Percentiles rank a stretch among this genome's conserved stretches.
phyloP scores from a whole-genome alignment of 2,113 vertebrate genomes.

The Shinisaurus crocodilurus region DNA sequence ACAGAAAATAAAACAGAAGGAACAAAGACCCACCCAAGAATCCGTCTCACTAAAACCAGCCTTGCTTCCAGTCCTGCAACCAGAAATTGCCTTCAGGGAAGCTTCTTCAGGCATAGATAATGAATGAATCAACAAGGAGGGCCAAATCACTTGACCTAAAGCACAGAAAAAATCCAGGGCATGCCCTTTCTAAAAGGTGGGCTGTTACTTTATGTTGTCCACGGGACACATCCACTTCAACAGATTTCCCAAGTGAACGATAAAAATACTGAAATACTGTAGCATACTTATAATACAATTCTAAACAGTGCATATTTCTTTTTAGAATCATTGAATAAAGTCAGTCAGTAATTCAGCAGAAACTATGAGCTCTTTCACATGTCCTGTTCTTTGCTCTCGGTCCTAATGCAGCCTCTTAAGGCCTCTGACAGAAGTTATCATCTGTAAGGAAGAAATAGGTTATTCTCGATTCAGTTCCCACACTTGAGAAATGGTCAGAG shows the following conservation, averaged over 20 bases:
- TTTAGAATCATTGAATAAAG: not conserved
- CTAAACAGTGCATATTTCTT: not conserved
- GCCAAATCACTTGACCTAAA: conserved; percentile 70
- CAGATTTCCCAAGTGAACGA: conserved; percentile 60
- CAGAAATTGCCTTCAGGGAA: conserved; percentile 67
- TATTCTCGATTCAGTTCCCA: not conserved
- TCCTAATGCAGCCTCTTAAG: not conserved
- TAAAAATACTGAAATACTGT: conserved; percentile 29
- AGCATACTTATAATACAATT: conserved; percentile 32
- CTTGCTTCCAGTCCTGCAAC: conserved; percentile 63
- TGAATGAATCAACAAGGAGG: conserved; percentile 67
- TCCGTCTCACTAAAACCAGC: conserved; percentile 39
- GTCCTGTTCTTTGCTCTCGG: not conserved
- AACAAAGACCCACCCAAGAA: conserved; percentile 49
- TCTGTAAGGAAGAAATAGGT: not conserved
- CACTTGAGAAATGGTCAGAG: not conserved
- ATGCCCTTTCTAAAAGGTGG: conserved; percentile 55
- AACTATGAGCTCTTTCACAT: not conserved
- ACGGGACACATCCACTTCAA: conserved; percentile 43
- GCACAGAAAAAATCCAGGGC: conserved; percentile 55
- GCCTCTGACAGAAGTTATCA: not conserved
- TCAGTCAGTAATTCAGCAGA: conserved; percentile 12
- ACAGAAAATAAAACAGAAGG: conserved; percentile 50
- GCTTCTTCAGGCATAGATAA: conserved; percentile 61
- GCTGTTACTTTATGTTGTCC: conserved; percentile 51